phyloP scores from a whole-genome alignment of 2,888 invertebrate genomes.

The Monochamus alternatus region DNA sequence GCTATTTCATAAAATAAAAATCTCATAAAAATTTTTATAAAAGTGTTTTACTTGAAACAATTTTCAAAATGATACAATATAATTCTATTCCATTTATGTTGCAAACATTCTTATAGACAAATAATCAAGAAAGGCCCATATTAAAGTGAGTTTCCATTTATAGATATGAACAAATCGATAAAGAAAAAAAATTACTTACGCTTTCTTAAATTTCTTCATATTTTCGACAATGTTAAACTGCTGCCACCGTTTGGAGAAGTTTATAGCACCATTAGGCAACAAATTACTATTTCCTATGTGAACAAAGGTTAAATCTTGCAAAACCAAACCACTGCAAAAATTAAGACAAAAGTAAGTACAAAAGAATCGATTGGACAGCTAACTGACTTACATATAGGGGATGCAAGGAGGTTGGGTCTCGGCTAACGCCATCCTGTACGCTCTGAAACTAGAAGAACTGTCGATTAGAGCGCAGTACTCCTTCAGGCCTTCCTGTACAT shows the following conservation, averaged over 20 bases:
- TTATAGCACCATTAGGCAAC: conserved; percentile 88
- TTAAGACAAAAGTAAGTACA: not conserved
- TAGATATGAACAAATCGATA: not conserved
- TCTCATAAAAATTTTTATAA: too few relatives aligned
- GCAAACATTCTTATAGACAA: too few relatives aligned
- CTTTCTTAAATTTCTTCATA: conserved; percentile 97
- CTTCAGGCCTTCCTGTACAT: conserved; percentile 91
- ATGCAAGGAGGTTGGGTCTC: conserved; percentile 98
- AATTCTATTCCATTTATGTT: too few relatives aligned
- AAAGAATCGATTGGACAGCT: not conserved
- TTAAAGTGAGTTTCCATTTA: too few relatives aligned
- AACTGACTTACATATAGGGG: conserved; percentile 93
- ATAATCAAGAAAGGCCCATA: too few relatives aligned
- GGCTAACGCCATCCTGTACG: conserved; percentile 94
- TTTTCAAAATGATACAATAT: too few relatives aligned
- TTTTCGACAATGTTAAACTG: conserved; percentile 98
- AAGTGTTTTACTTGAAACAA: too few relatives aligned
- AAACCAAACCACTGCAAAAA: conserved; percentile 88
- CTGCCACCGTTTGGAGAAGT: conserved; percentile 99
- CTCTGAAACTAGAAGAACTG: conserved; percentile 97
- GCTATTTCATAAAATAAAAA: too few relatives aligned
- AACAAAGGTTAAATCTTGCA: conserved; percentile 99
- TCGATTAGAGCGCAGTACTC: conserved; percentile 98
- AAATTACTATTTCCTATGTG: conserved; percentile 97
- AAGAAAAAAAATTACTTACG: conserved; percentile 76